Percentiles rank a stretch among this genome's conserved stretches.
Evolutionary conservation across 37 sponge, comb jelly and placozoan genomes (phyloP).

Genomic region (Ianthella basta): DNA sequence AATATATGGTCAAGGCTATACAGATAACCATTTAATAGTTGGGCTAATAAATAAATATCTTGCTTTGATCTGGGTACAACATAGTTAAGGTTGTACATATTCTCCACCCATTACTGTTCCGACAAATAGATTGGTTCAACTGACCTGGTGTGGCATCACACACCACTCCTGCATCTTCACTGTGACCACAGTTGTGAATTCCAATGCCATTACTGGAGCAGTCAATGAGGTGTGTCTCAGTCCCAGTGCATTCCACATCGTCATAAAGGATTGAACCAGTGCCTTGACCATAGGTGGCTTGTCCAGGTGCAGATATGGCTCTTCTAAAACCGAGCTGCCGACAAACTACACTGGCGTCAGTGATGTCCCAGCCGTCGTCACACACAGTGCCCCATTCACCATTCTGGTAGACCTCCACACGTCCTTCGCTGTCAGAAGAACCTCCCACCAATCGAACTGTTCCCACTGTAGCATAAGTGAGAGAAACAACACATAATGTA

Average conservation of each 20-base stretch:
- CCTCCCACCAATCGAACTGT: slow-evolving; percentile 19
- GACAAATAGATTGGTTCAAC: too few species aligned
- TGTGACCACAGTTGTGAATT: not conserved
- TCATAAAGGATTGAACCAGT: slow-evolving; percentile 2
- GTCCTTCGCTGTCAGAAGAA: not conserved
- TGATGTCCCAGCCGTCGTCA: slow-evolving; percentile 36
- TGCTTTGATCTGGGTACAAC: too few species aligned
- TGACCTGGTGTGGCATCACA: too few species aligned
- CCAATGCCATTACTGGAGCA: slow-evolving; percentile 11
- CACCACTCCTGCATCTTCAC: slow-evolving; percentile 13
- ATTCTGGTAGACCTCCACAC: slow-evolving; percentile 34
- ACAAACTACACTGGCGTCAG: slow-evolving; percentile 21
- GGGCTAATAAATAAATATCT: too few species aligned
- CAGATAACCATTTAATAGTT: too few species aligned
- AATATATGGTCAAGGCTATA: too few species aligned
- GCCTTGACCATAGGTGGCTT: not conserved
- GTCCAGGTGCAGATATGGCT: not conserved
- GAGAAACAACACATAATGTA: too few species aligned
- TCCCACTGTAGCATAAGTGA: too few species aligned
- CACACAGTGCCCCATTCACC: slow-evolving; percentile 43
- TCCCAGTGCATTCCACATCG: slow-evolving; percentile 17
- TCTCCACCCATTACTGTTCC: too few species aligned
- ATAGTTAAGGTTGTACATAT: too few species aligned
- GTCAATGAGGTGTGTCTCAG: not conserved
- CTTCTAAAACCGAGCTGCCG: not conserved